phyloP scores from a whole-genome alignment of 37 sponge, comb jelly and placozoan species.

The Oscarella lobularis region DNA sequence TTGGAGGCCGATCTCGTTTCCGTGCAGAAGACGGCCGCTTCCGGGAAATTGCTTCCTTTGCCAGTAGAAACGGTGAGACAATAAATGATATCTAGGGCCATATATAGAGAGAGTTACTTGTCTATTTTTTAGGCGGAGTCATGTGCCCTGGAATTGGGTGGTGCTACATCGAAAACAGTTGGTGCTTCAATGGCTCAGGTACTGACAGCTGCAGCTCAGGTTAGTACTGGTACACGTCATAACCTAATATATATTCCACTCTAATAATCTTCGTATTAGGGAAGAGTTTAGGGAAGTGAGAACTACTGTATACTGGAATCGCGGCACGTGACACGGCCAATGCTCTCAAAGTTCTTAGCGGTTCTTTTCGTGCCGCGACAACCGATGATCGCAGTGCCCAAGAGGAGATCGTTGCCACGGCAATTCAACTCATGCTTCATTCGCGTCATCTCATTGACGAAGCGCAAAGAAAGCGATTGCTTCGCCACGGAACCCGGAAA shows the following conservation, averaged over 20 bases:
- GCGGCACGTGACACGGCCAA: slow-evolving; percentile 93
- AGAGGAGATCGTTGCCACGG: slow-evolving; percentile 49
- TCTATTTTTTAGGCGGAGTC: slow-evolving; percentile 12
- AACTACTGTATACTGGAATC: slow-evolving; percentile 97
- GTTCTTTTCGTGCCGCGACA: slow-evolving; percentile 85
- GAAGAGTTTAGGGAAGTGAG: too few relatives aligned
- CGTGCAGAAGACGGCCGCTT: slow-evolving; percentile 26
- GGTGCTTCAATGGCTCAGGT: slow-evolving; percentile 99
- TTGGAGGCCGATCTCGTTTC: slow-evolving; percentile 18
- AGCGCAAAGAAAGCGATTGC: neutral
- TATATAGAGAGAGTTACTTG: too few relatives aligned
- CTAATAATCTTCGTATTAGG: too few relatives aligned
- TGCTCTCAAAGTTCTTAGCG: slow-evolving; percentile 59
- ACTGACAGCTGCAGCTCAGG: slow-evolving; percentile 69
- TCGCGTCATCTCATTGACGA: neutral
- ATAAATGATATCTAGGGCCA: too few relatives aligned
- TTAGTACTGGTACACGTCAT: too few relatives aligned
- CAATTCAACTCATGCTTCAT: neutral
- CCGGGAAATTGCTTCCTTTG: slow-evolving; percentile 36
- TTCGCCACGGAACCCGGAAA: neutral
- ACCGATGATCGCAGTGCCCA: slow-evolving; percentile 59
- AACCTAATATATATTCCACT: too few relatives aligned
- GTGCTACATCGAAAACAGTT: slow-evolving; percentile 77
- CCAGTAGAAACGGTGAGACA: slow-evolving; percentile 39
- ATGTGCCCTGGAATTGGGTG: slow-evolving; percentile 86